Evolutionary conservation across 2,888 invertebrate species (phyloP), one percentile per base, ranked within the genome.

Genomic region (Microdon myrmicae): DNA sequence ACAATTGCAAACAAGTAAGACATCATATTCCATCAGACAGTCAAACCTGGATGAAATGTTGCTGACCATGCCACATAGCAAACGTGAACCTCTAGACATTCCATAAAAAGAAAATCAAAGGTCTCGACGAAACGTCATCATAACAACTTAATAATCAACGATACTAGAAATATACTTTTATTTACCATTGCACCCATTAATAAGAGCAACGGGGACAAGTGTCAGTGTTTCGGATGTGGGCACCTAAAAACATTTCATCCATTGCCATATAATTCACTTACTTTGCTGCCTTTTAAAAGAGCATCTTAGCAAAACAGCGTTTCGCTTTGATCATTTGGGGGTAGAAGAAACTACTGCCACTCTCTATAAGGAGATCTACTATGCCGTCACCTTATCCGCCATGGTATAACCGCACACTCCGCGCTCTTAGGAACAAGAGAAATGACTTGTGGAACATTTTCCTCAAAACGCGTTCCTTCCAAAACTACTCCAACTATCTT

Each of bases 141-240:
- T 80, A 74, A 72, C 79, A 73, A 74, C 76, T 72, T 71, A 81
- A 69, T 56, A 81, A 72, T 76, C 74, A 76, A 32, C 73, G 73
- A 68, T 77, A 82, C 59, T 77, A 82, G 59, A 70, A 75, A 72
- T n/a, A n/a, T n/a, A 71, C 75, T 35, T 67, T 75, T 8, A 73
- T 78, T 68, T 75, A 78, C 49, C 78, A 78, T 23, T 76, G 77
- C 71, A 75, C 79, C 54, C 77, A 78, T 53, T 17, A 43, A 66
- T 74, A 70, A 67, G 72, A 64, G 26, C 70, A 71, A 29, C 71
- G 70, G 32, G 75, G 73, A 16, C 72, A 84, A 58, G 77, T 85
- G 43, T 85, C 86, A 8, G 85, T 87, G n/a, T 88, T 88, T 81
- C 82, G 87, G 68, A 87, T 87, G 1, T 87, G 88, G 86, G 84